phyloP scores from a whole-genome alignment of 2,113 vertebrate species.

The Herpetotheres cachinnans region DNA sequence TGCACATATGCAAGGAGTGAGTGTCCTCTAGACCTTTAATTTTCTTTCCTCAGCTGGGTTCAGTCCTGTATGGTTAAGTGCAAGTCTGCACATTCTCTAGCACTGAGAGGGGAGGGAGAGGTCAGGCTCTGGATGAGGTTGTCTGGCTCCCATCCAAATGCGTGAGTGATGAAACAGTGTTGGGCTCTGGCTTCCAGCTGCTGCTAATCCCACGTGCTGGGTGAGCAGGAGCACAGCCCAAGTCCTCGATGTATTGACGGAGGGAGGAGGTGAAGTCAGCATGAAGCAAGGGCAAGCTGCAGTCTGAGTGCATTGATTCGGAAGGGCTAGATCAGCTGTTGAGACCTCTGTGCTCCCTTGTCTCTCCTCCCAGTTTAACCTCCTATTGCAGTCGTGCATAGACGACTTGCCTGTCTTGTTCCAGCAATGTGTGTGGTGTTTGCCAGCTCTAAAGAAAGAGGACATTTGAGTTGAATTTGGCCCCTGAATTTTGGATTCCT shows the following conservation, averaged over 20 bases:
- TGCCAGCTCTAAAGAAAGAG: background rate
- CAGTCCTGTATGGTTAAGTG: background rate
- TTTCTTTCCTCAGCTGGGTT: background rate
- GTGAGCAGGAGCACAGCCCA: conserved; percentile 2
- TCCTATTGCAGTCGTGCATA: background rate
- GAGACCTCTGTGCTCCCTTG: background rate
- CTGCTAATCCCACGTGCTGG: background rate
- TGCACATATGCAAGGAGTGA: background rate
- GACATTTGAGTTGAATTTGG: background rate
- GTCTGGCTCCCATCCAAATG: conserved; percentile 32
- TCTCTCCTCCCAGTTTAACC: background rate
- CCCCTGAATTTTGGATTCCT: background rate
- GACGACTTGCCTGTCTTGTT: background rate
- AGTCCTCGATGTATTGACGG: background rate
- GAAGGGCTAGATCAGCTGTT: background rate
- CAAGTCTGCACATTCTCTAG: conserved; percentile 44
- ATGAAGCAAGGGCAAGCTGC: background rate
- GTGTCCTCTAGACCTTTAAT: background rate
- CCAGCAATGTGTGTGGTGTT: background rate
- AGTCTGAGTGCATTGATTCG: background rate
- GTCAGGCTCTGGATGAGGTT: background rate
- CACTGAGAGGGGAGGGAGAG: conserved; percentile 25
- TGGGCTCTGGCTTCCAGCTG: conserved; percentile 46
- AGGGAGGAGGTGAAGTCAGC: conserved; percentile 21
- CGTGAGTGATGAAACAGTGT: conserved; percentile 39